phyloP scores from a whole-genome alignment of 2,888 invertebrate genomes.

The Micoletzkya japonica region DNA sequence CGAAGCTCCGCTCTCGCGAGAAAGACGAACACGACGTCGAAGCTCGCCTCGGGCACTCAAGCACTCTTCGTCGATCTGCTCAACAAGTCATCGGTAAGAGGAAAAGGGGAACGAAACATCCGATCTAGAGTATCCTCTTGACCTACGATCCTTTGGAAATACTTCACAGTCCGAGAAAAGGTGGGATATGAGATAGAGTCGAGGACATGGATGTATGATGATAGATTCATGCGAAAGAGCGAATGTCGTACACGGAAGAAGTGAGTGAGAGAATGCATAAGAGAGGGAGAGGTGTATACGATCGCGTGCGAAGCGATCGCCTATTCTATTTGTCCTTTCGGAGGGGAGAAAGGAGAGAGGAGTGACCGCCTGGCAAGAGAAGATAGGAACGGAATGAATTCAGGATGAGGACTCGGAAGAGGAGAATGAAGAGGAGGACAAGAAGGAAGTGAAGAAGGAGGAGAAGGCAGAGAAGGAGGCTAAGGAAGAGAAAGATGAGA shows the following conservation, averaged over 20 bases:
- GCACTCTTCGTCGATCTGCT: slow-evolving; percentile 55
- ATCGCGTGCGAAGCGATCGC: no score
- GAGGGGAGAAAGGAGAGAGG: not conserved
- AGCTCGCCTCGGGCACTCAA: slow-evolving; percentile 49
- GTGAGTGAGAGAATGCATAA: no score
- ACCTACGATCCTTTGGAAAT: no score
- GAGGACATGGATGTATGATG: no score
- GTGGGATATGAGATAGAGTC: no score
- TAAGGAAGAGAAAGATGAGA: slow-evolving; percentile 20
- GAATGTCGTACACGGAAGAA: no score
- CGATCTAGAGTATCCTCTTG: no score
- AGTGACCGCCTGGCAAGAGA: not conserved
- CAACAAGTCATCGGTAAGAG: slow-evolving; percentile 32
- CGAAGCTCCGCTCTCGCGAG: slow-evolving; percentile 59
- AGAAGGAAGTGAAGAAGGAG: slow-evolving; percentile 30
- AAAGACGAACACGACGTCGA: slow-evolving; percentile 61
- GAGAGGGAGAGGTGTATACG: no score
- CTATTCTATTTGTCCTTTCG: no score
- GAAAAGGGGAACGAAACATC: not conserved
- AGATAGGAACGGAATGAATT: slow-evolving; percentile 26
- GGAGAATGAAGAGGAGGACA: slow-evolving; percentile 31
- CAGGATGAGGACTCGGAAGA: slow-evolving; percentile 37
- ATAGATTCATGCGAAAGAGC: no score
- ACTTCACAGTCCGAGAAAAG: no score
- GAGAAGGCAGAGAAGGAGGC: slow-evolving; percentile 28